Evolutionary conservation across 2,797 vertebrate species (phyloP).

Genomic region (Serranus cabrilla): DNA sequence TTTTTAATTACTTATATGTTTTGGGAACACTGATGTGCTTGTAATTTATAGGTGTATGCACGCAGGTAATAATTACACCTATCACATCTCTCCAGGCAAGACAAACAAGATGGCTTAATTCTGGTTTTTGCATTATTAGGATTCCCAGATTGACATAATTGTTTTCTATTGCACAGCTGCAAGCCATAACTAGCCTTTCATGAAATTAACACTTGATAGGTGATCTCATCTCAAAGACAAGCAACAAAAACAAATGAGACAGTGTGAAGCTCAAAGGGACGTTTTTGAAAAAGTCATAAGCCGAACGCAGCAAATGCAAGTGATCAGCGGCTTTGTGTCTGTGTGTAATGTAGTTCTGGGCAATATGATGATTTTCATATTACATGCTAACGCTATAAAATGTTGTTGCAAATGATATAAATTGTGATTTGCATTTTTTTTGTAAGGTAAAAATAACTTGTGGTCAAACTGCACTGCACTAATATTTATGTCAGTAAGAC

Average conservation of each 20-base stretch:
- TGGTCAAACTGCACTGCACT: no score
- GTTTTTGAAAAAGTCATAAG: slow-evolving; percentile 1
- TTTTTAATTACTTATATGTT: neutral
- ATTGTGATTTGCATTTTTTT: no score
- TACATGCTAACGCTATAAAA: no score
- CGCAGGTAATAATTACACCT: slow-evolving; percentile 42
- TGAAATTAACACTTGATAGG: slow-evolving; percentile 54
- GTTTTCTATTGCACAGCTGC: slow-evolving; percentile 60
- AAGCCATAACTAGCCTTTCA: slow-evolving; percentile 52
- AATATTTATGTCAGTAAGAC: no score
- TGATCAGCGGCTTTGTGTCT: neutral
- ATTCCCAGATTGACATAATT: slow-evolving; percentile 58
- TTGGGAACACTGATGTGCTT: neutral
- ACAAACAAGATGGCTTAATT: slow-evolving; percentile 39
- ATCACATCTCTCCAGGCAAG: slow-evolving; percentile 27
- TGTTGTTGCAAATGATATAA: no score
- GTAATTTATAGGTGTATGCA: slow-evolving; percentile 8
- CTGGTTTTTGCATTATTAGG: slow-evolving; percentile 47
- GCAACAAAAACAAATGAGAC: slow-evolving; percentile 32
- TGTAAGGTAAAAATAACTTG: no score
- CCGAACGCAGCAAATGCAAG: slow-evolving; percentile 2
- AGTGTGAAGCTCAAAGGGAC: slow-evolving; percentile 13
- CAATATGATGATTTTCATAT: no score
- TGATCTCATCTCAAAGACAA: slow-evolving; percentile 36
- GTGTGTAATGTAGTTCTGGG: no score